Base-by-base conservation (phyloP, 2,797 vertebrate species). In the Enoplosus armatus region DNA sequence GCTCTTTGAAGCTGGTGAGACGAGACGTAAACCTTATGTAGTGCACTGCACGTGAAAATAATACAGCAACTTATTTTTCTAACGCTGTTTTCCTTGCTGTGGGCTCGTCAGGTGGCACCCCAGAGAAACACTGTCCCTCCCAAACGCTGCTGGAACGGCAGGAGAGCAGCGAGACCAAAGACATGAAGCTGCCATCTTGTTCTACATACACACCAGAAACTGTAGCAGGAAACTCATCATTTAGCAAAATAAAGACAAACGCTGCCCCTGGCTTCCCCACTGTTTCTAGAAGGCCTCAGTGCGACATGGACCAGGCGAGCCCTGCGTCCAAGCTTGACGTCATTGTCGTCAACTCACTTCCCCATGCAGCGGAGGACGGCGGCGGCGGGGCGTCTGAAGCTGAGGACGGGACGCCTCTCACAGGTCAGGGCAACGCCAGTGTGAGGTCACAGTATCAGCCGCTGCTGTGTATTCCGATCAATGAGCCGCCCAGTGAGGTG, bases 121-220 rank as follows among this genome's bases (percentile, higher is more conserved):
- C 50, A 56, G 69, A 59, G n/a, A 47, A 50, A 45, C 8, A 2
- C 16, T 39, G 65, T 65, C 62, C 71, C 7, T 24, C 54, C 50
- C 72, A 18, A n/a, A 55, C 1, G 3, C 74, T 35, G 35, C 59
- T 43, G 72, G 56, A 74, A 9, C 69, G 68, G 68, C 77, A 55
- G 43, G 35, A 84, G 31, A 58, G 37, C 41, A 16, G 39, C 0
- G 5, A 54, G 26, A 12, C 54, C 24, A 59, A 73, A 61, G 87
- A 67, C 20, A 8, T 0, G 2, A 72, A 83, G 63, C 71, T 2
- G 48, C 84, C 87, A 9, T 89, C 75, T 53, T 88, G 83, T 69
- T 90, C 87, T 5, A 51, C 54, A 1, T 70, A 59, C 39, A 22
- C 50, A n/a, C 20, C 54, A 26, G 54, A 83, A 64, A 39, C 26